phyloP scores from a whole-genome alignment of 2,888 invertebrate genomes.

The Epistrophe grossulariae region DNA sequence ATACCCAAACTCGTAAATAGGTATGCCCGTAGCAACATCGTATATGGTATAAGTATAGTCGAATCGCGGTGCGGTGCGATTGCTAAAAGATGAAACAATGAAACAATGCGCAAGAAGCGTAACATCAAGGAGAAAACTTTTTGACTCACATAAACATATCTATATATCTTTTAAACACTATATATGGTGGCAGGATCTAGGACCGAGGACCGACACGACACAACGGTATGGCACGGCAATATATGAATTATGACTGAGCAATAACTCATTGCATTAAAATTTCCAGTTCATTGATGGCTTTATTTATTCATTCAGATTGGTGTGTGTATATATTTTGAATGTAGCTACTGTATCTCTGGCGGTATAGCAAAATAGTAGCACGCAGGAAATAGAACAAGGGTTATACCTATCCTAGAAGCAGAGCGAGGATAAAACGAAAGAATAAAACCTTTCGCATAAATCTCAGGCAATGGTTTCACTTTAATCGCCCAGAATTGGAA shows the following conservation, averaged over 20 bases:
- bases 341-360: background rate
- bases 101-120: conserved; percentile 72
- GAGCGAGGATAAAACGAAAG: background rate
- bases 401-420: conserved; percentile 30
- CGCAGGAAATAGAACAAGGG: conserved; percentile 30
- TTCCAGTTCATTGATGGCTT: conserved; percentile 75
- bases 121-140: conserved; percentile 60
- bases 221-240: conserved; percentile 50
- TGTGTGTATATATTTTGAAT: conserved; percentile 2
- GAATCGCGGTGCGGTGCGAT: conserved; percentile 32
- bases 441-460: conserved; percentile 55
- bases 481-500: conserved; percentile 70
- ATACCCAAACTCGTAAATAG: background rate
- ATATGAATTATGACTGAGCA: conserved; percentile 73
- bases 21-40: background rate
- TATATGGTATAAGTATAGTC: background rate
- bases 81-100: conserved; percentile 70
- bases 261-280: conserved; percentile 76
- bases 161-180: conserved; percentile 36
- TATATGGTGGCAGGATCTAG: conserved; percentile 22
- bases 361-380: background rate
- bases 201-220: conserved; percentile 37
- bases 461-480: conserved; percentile 57
- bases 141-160: conserved; percentile 36
- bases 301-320: conserved; percentile 69